Evolutionary conservation across 2,113 vertebrate genomes (phyloP).

Genomic region (Tachysurus fulvidraco): DNA sequence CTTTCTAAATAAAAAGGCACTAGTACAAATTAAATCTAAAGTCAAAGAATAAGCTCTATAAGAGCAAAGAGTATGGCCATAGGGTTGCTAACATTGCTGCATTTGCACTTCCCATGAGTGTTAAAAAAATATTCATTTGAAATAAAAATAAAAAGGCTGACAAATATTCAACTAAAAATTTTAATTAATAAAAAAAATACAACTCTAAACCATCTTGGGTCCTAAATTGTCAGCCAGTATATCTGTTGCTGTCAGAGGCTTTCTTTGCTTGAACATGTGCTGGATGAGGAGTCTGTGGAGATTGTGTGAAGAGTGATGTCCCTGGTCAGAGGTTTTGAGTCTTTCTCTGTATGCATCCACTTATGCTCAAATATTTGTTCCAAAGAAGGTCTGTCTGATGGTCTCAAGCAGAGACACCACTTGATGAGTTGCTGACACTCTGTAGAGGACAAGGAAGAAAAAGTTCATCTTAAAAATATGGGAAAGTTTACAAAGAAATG

Average conservation of each 20-base stretch:
- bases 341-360: conserved; percentile 87
- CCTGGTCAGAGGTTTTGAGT: conserved; percentile 78
- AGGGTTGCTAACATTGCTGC: conserved; percentile 44
- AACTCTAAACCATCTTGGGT: conserved; percentile 17
- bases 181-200: conserved; percentile 54
- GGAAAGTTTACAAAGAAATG: not conserved
- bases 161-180: conserved; percentile 26
- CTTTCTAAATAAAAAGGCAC: conserved; percentile 88
- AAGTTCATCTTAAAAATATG: not conserved
- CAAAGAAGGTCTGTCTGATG: conserved; percentile 91
- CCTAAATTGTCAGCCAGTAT: not conserved
- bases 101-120: conserved; percentile 65
- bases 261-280: conserved; percentile 96
- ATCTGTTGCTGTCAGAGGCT: conserved; percentile 81
- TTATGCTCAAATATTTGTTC: conserved; percentile 95
- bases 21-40: conserved; percentile 84
- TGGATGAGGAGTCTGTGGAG: conserved; percentile 82
- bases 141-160: conserved; percentile 64
- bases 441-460: conserved; percentile 53
- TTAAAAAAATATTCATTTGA: conserved; percentile 62
- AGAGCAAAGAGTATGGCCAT: conserved; percentile 79
- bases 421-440: conserved; percentile 96
- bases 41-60: conserved; percentile 84
- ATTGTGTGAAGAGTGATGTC: conserved; percentile 87
- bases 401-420: conserved; percentile 94